Evolutionary conservation across 2,113 vertebrate species (phyloP), one percentile per base, ranked within the genome.

Genomic region (Eudorcas thomsonii): DNA sequence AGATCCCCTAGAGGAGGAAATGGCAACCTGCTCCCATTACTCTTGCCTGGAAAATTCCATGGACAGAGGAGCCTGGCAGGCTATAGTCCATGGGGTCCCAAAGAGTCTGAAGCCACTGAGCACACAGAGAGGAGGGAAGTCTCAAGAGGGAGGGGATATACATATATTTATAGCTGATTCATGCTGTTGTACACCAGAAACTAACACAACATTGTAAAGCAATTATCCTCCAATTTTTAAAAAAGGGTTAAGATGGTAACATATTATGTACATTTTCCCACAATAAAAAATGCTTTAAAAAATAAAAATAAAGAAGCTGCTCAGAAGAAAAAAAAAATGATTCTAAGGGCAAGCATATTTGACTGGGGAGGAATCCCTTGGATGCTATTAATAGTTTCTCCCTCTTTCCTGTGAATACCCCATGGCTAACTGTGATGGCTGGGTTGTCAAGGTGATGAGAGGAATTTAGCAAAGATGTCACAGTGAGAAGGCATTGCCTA

Each of bases 11-110:
- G 5, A 4, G 23, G 12, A 43, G 71, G 36, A 77, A 43, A 6
- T 43, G 36, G 11, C 36, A 39, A 77, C 23, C 12, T 1, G 1
- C 23, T 43, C 39, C 71, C 0, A 0, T 77, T 39, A 43, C 39
- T 15, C 71, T 43, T 77, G 71, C 39, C 39, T 43, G 21, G 39
- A 77, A 26, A 77, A 43, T 43, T 77, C 71, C 12, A 77, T 15
- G 3, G 23, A 26, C 21, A 43, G 23, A 77, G 23, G 39, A 77
- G 39, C 21, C 71, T 77, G 71, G 39, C 39, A 6, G 71, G 71
- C 39, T 26, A 77, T 7, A 77, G 71, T 26, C 71, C 23, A 7
- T 26, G 71, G 39, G 71, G 11, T 43, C 71, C 36, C 23, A 26
- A 77, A 77, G 39, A 77, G 39, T 43, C 71, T 1, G 1, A 43